phyloP scores from a whole-genome alignment of 2,797 vertebrate genomes.

The Tapera naevia region DNA sequence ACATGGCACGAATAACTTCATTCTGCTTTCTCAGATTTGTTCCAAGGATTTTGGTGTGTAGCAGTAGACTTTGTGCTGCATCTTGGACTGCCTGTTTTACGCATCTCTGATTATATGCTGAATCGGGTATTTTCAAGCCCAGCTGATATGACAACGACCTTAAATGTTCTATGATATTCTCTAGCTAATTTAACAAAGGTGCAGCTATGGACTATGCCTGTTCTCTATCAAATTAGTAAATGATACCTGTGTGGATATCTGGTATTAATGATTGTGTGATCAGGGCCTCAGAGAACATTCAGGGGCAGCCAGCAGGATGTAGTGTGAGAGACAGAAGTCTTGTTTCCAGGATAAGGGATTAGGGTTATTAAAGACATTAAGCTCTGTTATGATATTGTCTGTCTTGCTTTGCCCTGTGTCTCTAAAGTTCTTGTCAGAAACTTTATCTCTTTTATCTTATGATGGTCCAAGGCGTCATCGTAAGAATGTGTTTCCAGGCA shows the following conservation, averaged over 20 bases:
- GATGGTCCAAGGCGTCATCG: background rate
- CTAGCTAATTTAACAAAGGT: background rate
- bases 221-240: background rate
- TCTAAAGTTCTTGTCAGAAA: background rate
- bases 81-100: background rate
- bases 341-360: background rate
- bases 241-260: background rate
- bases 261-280: background rate
- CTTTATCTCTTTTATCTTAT: no score
- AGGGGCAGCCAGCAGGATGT: background rate
- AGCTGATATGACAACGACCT: background rate
- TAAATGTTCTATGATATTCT: background rate
- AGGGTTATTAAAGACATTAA: background rate
- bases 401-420: background rate
- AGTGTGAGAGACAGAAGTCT: background rate
- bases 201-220: background rate
- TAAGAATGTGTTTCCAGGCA: background rate
- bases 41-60: background rate
- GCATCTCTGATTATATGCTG: background rate
- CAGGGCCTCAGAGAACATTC: background rate
- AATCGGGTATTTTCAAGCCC: background rate
- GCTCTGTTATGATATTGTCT: background rate
- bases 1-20: background rate
- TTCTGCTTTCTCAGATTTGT: conserved; percentile 7
- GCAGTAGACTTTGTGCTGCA: background rate